Conservation (phyloP, 2,797 vertebrate genomes). For the Acropternis orthonyx region DNA sequence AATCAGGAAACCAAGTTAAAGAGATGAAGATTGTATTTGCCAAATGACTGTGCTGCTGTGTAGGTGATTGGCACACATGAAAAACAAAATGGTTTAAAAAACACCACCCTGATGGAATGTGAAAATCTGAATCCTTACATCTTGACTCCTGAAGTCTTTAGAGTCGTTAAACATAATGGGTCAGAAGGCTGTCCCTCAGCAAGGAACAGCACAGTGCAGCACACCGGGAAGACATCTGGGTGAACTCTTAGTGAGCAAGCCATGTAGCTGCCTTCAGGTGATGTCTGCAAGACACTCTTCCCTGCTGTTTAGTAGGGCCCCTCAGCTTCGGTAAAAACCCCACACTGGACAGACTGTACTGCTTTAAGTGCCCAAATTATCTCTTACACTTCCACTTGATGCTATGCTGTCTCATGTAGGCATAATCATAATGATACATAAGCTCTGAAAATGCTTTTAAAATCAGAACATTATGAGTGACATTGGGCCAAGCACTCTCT, state of each 20-base stretch:
- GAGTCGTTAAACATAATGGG: background rate
- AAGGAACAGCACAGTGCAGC: background rate
- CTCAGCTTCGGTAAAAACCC: background rate
- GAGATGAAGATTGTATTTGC: background rate
- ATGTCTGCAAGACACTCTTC: background rate
- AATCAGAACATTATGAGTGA: background rate
- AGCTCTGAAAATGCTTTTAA: background rate
- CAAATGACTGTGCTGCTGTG: background rate
- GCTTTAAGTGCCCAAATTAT: background rate
- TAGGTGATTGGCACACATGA: background rate
- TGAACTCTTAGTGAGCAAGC: background rate
- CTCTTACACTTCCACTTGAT: background rate
- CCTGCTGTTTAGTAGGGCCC: background rate
- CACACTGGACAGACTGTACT: background rate
- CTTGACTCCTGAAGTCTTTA: background rate
- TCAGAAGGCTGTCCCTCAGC: background rate
- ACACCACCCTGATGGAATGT: background rate
- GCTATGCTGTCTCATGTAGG: background rate
- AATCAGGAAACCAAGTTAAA: slow-evolving; percentile 13
- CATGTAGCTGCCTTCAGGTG: accelerated
- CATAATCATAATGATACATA: accelerated
- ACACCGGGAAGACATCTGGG: background rate
- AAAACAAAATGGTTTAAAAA: background rate
- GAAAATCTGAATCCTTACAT: background rate
- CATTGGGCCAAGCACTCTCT: background rate